Base-by-base conservation (phyloP, 2,113 vertebrate species). In the Ahaetulla prasina region DNA sequence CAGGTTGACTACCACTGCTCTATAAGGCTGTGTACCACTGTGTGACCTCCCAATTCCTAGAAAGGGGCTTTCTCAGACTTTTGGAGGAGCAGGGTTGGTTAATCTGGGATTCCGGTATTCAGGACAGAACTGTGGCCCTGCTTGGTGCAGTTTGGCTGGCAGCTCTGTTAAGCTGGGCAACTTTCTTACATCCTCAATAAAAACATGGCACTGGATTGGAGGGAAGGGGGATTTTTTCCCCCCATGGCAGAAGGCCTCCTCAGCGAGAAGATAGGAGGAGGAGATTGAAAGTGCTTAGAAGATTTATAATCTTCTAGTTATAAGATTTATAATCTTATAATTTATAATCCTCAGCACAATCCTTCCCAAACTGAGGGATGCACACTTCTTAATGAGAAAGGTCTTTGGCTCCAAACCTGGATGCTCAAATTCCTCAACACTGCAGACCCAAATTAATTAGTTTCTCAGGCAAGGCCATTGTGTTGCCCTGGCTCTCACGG, bases 371-470 rank as follows among this genome's bases (percentile, higher is more conserved):
- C 91, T 92, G 45, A 50, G 50, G 88, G 88, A 93, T 47, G 60
- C 39, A 53, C 23, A 23, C 85, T 90, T 47, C 45, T 45, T 85
- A 84, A 45, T 85, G 60, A 94, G 92, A 94, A 88, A 39, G 80
- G 88, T 85, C 80, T 91, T 92, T 94, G 88, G 80, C 94, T 50
- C 55, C 55, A 90, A 92, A 86, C 91, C 80, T 95, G 94, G 91
- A 89, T 93, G 93, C 93, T 94, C 89, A 89, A 43, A 87, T 92
- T 93, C 92, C 80, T 90, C 74, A 54, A 27, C 80, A 50, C 85
- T 87, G 5, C 0, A 63, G 88, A 35, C 93, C 96, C 94, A 95
- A 93, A 95, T 95, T 96, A 97, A 97, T 97, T 96, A 96, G 90
- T 91, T 89, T 89, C 45, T 90, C 63, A 60, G 92, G 88, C 89